Conservation (phyloP, 2,888 invertebrate species). For the Cerceris ruficornis region DNA sequence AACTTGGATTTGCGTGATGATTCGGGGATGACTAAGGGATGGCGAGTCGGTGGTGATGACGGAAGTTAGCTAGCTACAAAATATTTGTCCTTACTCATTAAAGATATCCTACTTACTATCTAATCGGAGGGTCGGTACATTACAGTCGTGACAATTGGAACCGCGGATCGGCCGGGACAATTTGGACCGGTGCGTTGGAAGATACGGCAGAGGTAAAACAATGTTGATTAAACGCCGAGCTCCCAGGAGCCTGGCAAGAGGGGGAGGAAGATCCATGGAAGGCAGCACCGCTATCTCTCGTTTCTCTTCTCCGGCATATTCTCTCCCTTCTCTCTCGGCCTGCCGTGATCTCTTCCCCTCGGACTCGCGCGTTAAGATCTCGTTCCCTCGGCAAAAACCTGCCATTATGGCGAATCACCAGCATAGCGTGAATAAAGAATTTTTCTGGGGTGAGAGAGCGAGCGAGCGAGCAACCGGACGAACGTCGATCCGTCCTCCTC, state of each 20-base stretch:
- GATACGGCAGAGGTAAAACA: slow-evolving; percentile 27
- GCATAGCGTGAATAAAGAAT: slow-evolving; percentile 26
- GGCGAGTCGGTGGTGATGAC: no score
- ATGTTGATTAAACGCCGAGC: slow-evolving; percentile 20
- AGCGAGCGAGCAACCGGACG: neutral
- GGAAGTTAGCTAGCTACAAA: no score
- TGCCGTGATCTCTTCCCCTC: slow-evolving; percentile 25
- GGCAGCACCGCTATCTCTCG: slow-evolving; percentile 43
- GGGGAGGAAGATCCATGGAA: slow-evolving; percentile 32
- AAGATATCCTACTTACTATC: no score
- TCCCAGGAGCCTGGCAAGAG: neutral
- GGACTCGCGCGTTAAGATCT: slow-evolving; percentile 26
- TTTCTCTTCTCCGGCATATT: slow-evolving; percentile 23
- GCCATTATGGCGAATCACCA: slow-evolving; percentile 37
- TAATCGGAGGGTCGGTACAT: no score
- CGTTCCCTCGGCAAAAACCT: slow-evolving; percentile 35
- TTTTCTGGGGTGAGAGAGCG: slow-evolving; percentile 4
- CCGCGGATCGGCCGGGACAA: neutral
- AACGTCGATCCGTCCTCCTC: neutral
- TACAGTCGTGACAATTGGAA: no score
- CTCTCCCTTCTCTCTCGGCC: neutral
- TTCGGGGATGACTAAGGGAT: no score
- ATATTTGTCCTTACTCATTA: no score
- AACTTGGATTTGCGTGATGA: no score
- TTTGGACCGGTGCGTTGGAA: neutral